Evolutionary conservation across 2,888 invertebrate species (phyloP).

Genomic region (Tachina lurida): DNA sequence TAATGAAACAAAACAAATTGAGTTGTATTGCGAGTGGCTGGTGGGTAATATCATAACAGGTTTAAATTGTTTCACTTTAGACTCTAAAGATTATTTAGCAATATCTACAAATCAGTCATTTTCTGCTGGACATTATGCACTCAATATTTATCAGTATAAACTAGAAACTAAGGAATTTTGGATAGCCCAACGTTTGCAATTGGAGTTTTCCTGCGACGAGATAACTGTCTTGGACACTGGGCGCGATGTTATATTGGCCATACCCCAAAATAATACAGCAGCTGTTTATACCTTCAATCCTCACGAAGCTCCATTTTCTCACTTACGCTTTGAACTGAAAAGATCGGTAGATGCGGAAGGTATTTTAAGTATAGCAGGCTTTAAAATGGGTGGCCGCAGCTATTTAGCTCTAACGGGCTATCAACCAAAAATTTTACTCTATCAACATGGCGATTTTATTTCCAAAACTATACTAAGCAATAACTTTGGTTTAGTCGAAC

Average conservation of each 20-base stretch:
- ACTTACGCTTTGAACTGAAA: conserved; percentile 72
- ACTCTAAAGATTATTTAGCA: conserved; percentile 75
- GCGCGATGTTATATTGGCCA: conserved; percentile 78
- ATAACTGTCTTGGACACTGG: conserved; percentile 79
- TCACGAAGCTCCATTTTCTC: conserved; percentile 69
- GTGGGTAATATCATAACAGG: conserved; percentile 74
- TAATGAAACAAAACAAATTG: conserved; percentile 53
- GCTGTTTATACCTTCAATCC: conserved; percentile 78
- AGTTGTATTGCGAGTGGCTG: conserved; percentile 78
- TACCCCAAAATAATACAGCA: conserved; percentile 78
- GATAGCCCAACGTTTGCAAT: conserved; percentile 79
- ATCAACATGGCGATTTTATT: conserved; percentile 78
- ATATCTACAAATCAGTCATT: conserved; percentile 73
- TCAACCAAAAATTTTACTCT: conserved; percentile 80
- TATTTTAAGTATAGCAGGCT: conserved; percentile 77
- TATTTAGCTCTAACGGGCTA: conserved; percentile 81
- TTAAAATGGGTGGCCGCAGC: conserved; percentile 82
- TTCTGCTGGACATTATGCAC: conserved; percentile 67
- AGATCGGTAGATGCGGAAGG: conserved; percentile 75
- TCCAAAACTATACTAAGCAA: conserved; percentile 80
- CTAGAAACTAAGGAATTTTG: conserved; percentile 77
- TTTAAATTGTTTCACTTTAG: conserved; percentile 76
- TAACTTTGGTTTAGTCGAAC: conserved; percentile 80
- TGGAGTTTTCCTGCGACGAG: conserved; percentile 74
- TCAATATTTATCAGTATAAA: conserved; percentile 79